These are phyloP conservation scores for Ophonus ardosiacus DNA, from an alignment of 2,888 invertebrate genomes.

Conservation along the genomic window DNA sequence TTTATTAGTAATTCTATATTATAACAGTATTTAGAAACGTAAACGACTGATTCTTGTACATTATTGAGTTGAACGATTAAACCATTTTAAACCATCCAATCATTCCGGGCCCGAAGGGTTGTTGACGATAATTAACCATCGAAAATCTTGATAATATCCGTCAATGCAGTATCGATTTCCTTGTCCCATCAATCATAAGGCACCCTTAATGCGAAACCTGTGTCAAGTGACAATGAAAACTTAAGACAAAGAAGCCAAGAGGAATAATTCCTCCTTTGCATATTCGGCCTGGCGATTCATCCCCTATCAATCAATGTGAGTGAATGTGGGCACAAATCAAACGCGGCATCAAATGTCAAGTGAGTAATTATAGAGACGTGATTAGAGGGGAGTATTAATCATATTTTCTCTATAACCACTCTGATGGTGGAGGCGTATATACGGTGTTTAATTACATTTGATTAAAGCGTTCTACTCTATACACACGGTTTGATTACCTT, in stretches of 20 bases:
- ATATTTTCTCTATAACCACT: constrained; percentile 26
- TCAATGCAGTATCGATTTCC: not conserved
- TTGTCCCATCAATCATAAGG: not conserved
- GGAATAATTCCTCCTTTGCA: not conserved
- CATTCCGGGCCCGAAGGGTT: not conserved
- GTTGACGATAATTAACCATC: not conserved
- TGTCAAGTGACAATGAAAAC: constrained; percentile 40
- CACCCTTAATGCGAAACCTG: constrained; percentile 27
- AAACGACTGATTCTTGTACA: not conserved
- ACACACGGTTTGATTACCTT: not conserved
- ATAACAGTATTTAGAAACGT: too few relatives aligned
- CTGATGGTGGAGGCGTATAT: not conserved
- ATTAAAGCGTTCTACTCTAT: not conserved
- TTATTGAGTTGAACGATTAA: not conserved
- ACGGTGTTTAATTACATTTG: not conserved
- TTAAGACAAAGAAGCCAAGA: constrained; percentile 26
- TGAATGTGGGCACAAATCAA: constrained; percentile 62
- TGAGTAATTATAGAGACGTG: constrained; percentile 59
- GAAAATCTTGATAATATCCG: not conserved
- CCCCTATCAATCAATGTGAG: constrained; percentile 62
- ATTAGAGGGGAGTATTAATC: constrained; percentile 56
- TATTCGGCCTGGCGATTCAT: constrained; percentile 50
- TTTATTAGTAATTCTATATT: too few relatives aligned
- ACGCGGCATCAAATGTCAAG: constrained; percentile 61
- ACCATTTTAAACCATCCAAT: not conserved